Percentiles rank a stretch among this genome's conserved stretches.
Conservation (phyloP, 2,797 vertebrate genomes). For the Acipenser transmontanus region DNA sequence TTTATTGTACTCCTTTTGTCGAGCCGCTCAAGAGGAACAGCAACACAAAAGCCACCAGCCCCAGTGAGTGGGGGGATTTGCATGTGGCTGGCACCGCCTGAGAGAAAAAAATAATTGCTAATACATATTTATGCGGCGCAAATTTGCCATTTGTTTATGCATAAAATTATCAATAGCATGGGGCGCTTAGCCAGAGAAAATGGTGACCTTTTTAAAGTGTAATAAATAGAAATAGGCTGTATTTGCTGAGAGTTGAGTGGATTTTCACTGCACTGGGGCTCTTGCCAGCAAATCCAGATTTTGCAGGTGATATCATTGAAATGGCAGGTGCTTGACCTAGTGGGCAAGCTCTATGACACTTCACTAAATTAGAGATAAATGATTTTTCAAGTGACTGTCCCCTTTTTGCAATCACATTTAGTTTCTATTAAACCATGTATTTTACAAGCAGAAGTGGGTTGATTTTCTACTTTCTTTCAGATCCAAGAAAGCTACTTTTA, state of each 20-base stretch:
- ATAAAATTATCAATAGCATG: conserved; percentile 97
- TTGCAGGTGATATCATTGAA: conserved; percentile 67
- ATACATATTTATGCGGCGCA: conserved; percentile 99
- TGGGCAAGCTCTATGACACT: conserved; percentile 63
- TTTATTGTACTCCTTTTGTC: conserved; percentile 78
- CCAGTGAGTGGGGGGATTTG: conserved; percentile 72
- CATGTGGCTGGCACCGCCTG: conserved; percentile 84
- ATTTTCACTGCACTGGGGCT: conserved; percentile 66
- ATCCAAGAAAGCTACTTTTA: background rate
- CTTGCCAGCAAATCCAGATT: conserved; percentile 64
- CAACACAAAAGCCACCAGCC: conserved; percentile 85
- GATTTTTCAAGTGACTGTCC: conserved; percentile 40
- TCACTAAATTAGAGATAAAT: conserved; percentile 76
- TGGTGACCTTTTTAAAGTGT: conserved; percentile 94
- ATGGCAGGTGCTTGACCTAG: conserved; percentile 67
- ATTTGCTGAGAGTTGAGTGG: conserved; percentile 75
- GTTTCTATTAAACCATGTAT: conserved; percentile 33
- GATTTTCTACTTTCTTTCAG: conserved; percentile 5
- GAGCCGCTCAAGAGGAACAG: conserved; percentile 63
- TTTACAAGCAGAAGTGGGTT: conserved; percentile 26
- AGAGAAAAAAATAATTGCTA: conserved; percentile 96
- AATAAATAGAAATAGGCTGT: conserved; percentile 89
- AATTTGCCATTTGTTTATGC: conserved; percentile 99
- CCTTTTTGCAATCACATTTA: conserved; percentile 34
- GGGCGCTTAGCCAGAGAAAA: conserved; percentile 91